phyloP scores from a whole-genome alignment of 2,888 invertebrate species.

The Chymomyza fuscimana region DNA sequence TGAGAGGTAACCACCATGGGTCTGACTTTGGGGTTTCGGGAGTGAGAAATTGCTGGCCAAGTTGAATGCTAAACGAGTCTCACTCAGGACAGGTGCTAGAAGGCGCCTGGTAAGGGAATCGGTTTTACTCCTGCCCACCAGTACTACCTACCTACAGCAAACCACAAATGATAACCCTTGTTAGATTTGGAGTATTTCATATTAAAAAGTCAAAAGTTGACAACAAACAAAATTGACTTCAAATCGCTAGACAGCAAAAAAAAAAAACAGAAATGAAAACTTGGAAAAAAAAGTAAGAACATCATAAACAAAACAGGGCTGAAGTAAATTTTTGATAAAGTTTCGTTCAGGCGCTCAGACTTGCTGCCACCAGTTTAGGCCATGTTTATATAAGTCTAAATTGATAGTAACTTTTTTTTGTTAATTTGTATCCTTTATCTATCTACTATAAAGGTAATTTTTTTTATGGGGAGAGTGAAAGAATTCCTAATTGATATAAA shows the following conservation, averaged over 20 bases:
- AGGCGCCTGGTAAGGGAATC: not conserved
- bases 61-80: conserved; percentile 56
- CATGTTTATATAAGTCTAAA: not conserved
- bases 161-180: conserved; percentile 51
- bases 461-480: too few species aligned
- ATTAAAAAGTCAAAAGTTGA: conserved; percentile 48
- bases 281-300: not conserved
- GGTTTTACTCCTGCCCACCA: not conserved
- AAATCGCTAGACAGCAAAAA: conserved; percentile 2
- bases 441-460: too few species aligned
- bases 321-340: not conserved
- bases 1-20: too few species aligned
- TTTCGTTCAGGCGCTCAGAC: not conserved
- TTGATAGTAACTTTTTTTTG: too few species aligned
- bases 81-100: conserved; percentile 7
- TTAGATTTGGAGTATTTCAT: conserved; percentile 21
- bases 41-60: conserved; percentile 37
- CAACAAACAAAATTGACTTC: conserved; percentile 33
- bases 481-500: too few species aligned
- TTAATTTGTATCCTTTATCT: too few species aligned
- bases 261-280: not conserved
- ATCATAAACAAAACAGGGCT: not conserved
- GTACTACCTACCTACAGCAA: not conserved
- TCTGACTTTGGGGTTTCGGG: not conserved
- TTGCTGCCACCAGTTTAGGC: not conserved